Base-by-base conservation (phyloP, 2,888 invertebrate species). In the Hydraecia micacea region DNA sequence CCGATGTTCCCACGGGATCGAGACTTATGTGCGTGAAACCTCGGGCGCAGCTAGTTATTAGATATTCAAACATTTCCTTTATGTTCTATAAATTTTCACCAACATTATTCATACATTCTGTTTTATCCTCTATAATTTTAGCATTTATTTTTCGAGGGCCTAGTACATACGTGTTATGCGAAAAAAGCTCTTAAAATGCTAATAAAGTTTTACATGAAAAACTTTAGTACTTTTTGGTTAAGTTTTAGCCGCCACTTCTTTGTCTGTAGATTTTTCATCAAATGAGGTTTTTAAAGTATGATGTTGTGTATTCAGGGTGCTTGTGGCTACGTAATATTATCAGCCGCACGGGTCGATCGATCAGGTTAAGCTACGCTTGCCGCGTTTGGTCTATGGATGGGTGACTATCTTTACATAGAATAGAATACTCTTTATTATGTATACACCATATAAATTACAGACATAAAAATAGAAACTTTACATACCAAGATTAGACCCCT, bases 131-230 rank as follows among this genome's bases (percentile, higher is more conserved):
- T 21, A 32, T 49, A 63, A 39, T 13, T 42, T 42, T 0, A 0
- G 32, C 15, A n/a, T 62, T 42, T 79, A 36, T 70, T 42, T 49
- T 42, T 8, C n/a, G 25, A 79, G 49, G 15, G 21, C 18, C 11
- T n/a, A n/a, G n/a, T 62, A 77, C 1, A 7, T 2, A 13, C 11
- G 2, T 71, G 52, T 83, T 39, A 42, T 77, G 52, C 25, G 65
- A 73, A 66, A 36, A 73, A 75, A 49, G 42, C 32, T 68, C 49
- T 66, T 52, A 58, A 70, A 66, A 80, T 77, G 69, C 4, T 70
- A 83, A 66, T 80, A 66, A 70, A 70, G 42, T 66, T 21, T 66
- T 36, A 77, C 77, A 68, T 82, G 46, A n/a, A 8, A 32, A 71
- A 28, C 21, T 60, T 36, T 36, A 36, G 36, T 36, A 36, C 36